phyloP scores from a whole-genome alignment of 2,113 vertebrate genomes.

The Mirza zaza region DNA sequence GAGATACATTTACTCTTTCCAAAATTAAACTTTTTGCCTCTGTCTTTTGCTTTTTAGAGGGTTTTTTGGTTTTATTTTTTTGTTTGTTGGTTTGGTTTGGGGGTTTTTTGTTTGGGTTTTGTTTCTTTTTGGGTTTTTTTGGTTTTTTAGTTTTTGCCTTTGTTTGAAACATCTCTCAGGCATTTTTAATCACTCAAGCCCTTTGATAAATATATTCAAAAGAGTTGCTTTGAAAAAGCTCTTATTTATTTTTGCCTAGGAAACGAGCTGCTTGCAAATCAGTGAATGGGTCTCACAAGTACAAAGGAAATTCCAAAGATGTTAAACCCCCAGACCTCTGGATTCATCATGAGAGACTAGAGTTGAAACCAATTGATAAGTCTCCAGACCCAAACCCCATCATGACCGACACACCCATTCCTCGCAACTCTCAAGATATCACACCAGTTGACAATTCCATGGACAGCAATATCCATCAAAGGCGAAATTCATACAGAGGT shows the following conservation, averaged over 20 bases:
- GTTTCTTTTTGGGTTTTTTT: no score
- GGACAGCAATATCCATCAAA: slow-evolving; percentile 94
- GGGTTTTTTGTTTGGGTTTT: no score
- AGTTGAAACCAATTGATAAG: slow-evolving; percentile 98
- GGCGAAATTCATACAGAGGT: slow-evolving; percentile 98
- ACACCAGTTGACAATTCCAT: slow-evolving; percentile 93
- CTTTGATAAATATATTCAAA: slow-evolving; percentile 22
- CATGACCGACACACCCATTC: slow-evolving; percentile 98
- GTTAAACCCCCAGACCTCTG: slow-evolving; percentile 98
- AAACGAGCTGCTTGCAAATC: slow-evolving; percentile 97
- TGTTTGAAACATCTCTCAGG: background rate
- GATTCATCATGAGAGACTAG: slow-evolving; percentile 98
- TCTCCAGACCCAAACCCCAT: slow-evolving; percentile 97
- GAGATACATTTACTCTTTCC: background rate
- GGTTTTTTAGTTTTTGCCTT: background rate
- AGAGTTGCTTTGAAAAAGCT: background rate
- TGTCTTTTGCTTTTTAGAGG: background rate
- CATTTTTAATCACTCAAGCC: background rate
- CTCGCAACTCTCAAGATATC: slow-evolving; percentile 96
- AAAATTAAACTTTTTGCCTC: background rate
- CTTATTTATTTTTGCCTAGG: slow-evolving; percentile 80
- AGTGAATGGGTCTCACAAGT: slow-evolving; percentile 96
- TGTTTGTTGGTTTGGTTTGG: background rate
- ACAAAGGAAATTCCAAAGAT: slow-evolving; percentile 98
- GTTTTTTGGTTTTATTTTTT: background rate